These are phyloP conservation scores for Benthosema pterotum DNA, from an alignment of 2,797 vertebrate genomes.

Conservation along the genomic window DNA sequence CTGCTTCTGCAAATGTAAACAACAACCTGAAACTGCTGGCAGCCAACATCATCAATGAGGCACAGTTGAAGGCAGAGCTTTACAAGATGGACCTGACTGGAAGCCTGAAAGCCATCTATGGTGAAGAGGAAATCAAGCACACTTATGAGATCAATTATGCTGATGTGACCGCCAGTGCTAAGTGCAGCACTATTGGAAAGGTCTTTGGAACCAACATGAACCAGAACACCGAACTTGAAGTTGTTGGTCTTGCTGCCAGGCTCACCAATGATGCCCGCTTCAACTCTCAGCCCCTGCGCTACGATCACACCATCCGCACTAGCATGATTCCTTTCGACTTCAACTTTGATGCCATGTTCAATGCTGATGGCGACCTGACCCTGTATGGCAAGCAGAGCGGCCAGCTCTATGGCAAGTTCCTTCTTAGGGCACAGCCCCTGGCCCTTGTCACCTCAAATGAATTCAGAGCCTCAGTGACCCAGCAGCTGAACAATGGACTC, in stretches of 20 bases:
- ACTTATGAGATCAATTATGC: conserved; percentile 82
- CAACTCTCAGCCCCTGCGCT: conserved; percentile 83
- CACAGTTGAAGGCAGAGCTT: conserved; percentile 80
- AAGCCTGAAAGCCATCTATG: conserved; percentile 80
- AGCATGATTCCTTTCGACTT: conserved; percentile 86
- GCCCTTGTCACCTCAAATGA: conserved; percentile 80
- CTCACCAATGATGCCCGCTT: conserved; percentile 82
- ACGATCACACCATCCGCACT: conserved; percentile 82
- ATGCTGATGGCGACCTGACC: conserved; percentile 83
- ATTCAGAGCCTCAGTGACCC: conserved; percentile 74
- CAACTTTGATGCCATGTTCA: conserved; percentile 83
- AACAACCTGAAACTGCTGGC: conserved; percentile 82
- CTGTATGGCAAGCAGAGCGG: conserved; percentile 85
- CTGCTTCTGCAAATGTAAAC: conserved; percentile 76
- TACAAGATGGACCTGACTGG: conserved; percentile 86
- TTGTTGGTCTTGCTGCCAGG: conserved; percentile 84
- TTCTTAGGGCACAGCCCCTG: conserved; percentile 82
- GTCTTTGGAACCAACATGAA: conserved; percentile 81
- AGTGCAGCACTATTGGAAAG: conserved; percentile 87
- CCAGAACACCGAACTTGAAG: conserved; percentile 83
- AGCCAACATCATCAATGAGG: conserved; percentile 80
- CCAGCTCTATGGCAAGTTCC: conserved; percentile 88
- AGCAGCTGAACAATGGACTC: conserved; percentile 56
- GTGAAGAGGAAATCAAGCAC: conserved; percentile 86
- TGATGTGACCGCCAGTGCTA: conserved; percentile 80